Conservation (phyloP, 2,113 vertebrate species). For the Leucopternis melanops region DNA sequence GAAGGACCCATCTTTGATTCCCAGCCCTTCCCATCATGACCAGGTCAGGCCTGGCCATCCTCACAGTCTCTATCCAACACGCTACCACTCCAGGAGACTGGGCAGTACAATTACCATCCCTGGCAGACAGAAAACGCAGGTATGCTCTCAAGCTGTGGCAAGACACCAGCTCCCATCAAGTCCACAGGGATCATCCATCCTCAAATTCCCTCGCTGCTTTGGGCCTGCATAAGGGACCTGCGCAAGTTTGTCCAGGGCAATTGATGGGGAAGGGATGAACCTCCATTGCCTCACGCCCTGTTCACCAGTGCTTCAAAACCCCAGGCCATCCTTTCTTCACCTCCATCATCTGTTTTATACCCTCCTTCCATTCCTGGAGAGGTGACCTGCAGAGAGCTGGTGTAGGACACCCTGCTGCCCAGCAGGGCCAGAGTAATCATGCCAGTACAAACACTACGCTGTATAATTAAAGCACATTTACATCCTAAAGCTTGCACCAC, state of each 20-base stretch:
- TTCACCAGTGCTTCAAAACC: not conserved
- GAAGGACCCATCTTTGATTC: not conserved
- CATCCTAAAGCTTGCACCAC: not conserved
- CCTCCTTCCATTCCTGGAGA: not conserved
- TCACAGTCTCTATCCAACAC: rapidly evolving
- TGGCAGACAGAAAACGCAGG: not conserved
- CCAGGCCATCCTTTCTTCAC: not conserved
- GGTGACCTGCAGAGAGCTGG: not conserved
- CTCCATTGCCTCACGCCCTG: not conserved
- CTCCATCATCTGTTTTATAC: not conserved
- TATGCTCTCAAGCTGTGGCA: not conserved
- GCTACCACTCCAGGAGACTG: not conserved
- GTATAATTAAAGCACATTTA: not conserved
- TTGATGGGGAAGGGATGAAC: not conserved
- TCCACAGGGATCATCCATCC: not conserved
- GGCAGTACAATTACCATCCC: not conserved
- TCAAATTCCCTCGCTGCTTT: not conserved
- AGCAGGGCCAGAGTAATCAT: not conserved
- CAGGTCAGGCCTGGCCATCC: not conserved
- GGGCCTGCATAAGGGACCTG: not conserved
- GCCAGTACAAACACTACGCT: not conserved
- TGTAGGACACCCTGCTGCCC: not conserved
- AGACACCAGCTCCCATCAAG: not conserved
- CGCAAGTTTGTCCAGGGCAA: rapidly evolving
- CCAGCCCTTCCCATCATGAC: not conserved